Base-by-base conservation (phyloP, 1,140 invertebrate genomes). In the Agrypnia vestita region DNA sequence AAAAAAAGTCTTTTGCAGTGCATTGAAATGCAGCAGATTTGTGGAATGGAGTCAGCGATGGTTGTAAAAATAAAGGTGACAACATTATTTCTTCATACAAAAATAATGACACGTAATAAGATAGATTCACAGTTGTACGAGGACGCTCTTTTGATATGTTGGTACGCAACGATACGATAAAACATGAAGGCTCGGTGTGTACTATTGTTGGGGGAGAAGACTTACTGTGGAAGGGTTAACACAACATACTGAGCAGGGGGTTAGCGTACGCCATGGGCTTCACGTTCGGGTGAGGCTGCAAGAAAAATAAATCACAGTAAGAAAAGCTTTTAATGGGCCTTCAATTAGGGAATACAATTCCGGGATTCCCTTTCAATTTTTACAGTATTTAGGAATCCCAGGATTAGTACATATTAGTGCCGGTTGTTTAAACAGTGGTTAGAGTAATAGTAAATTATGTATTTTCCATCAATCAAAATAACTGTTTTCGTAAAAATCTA, bases 221-320 rank as follows among this genome's bases (percentile, higher is more conserved):
- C 25, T 35, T 35, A 6, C 25, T 35, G 25, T 35, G 25, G 25
- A 35, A 35, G 19, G 47, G 78, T 79, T 83, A 83, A 80, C 82
- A 80, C 78, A 83, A 78, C 72, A 83, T 56, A 21, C 76, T 83
- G 21, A 83, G 62, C 71, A 83, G 61, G 19, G 78, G 67, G 47
- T 79, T 94, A 82, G 97, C 97, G 89, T 98, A 99, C 51, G 94
- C 95, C 98, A 99, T 99, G 75, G 98, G 97, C 90, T 96, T 97
- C 55, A 99, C 95, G 87, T 97, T 94, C n/a, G 97, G 97, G 93
- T 99, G 98, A 85, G 96, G 95, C 96, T 98, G 90, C 84, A 95
- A 94, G 61, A 35, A 64, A 86, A 85, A 53, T 3, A 59, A 15
- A 9, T 59, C 47, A 49, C 7, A 49, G 47, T 8, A 49, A 49